Base-by-base conservation (phyloP, 2,113 vertebrate genomes). In the Scalopus aquaticus region DNA sequence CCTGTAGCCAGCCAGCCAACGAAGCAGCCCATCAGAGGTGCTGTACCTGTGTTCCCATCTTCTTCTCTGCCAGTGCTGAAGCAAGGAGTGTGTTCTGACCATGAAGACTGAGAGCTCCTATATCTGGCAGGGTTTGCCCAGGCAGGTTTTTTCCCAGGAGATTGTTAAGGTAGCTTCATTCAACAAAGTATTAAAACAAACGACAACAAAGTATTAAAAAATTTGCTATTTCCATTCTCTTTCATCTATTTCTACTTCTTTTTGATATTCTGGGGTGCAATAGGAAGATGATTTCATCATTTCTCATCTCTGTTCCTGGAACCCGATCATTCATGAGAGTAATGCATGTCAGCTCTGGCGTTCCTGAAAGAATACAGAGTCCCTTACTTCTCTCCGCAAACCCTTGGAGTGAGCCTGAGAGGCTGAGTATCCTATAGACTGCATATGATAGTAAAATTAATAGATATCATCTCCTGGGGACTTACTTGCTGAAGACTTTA, bases 121-220 rank as follows among this genome's bases (percentile, higher is more conserved):
- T 51, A 7, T 56, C 64, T n/a, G 44, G 64, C 60, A 44, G 0
- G 6, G 7, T 94, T 62, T 90, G 54, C 46, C 72, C 89, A 54
- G 19, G 54, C 62, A 64, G 35, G 9, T 28, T 90, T 13, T 70
- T 56, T 22, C 6, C 54, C 11, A 80, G 77, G 37, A 32, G 2
- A 20, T 64, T 56, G 39, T 96, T 84, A 51, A 65, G 9, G 58
- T 60, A 54, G 39, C 44, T 56, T 93, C 65, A 46, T 32, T 85
- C 28, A n/a, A 81, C 10, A 79, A 56, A 64, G 51, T 32, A 73
- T 6, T 46, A 93, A n/a, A n/a, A n/a, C n/a, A n/a, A n/a, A 62
- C 39, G 62, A 54, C 72, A 77, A 90, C 65, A 80, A 35, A 44
- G 60, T 49, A 70, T 90, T 51, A 8, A 44, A 67, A 44, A 39